phyloP scores from a whole-genome alignment of 2,888 invertebrate genomes.

The Pedicia rivosa region DNA sequence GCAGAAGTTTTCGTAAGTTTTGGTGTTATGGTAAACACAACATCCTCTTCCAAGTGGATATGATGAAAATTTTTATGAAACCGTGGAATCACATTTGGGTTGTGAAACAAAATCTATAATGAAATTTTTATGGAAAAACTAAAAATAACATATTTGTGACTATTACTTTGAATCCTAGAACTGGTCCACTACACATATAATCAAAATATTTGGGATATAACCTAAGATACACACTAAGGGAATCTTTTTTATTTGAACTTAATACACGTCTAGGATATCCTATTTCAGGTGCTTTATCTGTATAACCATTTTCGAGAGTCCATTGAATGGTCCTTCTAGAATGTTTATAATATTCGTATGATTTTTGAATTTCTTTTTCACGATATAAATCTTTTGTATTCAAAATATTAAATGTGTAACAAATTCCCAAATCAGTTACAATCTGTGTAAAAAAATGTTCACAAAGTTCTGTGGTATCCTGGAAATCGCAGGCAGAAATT shows the following conservation, averaged over 20 bases:
- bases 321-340: slow-evolving; percentile 32
- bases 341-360: slow-evolving; percentile 17
- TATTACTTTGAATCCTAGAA: no score
- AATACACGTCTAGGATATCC: slow-evolving; percentile 55
- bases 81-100: slow-evolving; percentile 45
- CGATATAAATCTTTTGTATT: slow-evolving; percentile 38
- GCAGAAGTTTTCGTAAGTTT: slow-evolving; percentile 61
- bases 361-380: slow-evolving; percentile 28
- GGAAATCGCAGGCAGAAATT: slow-evolving; percentile 42
- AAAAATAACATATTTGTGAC: no score
- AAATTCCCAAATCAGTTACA: slow-evolving; percentile 53
- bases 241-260: no score
- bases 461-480: slow-evolving; percentile 35
- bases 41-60: slow-evolving; percentile 51
- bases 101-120: slow-evolving; percentile 46
- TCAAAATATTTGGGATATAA: no score
- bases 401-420: slow-evolving; percentile 52
- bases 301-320: slow-evolving; percentile 49
- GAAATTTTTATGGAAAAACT: no score
- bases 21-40: slow-evolving; percentile 53
- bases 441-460: slow-evolving; percentile 42
- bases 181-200: no score
- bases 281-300: slow-evolving; percentile 33
- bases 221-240: no score
- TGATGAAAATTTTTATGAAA: slow-evolving; percentile 53